Conservation (phyloP, 2,113 vertebrate genomes). For the Fulica atra region DNA sequence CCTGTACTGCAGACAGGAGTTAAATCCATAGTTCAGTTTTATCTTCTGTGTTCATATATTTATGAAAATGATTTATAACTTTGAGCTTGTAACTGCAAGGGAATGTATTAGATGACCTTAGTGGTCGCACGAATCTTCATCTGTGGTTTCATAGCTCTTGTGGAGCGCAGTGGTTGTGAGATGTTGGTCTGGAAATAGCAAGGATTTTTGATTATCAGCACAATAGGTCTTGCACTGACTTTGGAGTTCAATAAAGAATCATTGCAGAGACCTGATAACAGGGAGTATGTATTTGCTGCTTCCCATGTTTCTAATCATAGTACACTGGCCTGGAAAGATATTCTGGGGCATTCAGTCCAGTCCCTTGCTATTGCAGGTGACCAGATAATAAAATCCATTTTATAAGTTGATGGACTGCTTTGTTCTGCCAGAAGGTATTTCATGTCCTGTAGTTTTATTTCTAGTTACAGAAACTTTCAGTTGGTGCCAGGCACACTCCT, state of each 20-base stretch:
- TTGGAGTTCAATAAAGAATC: not conserved
- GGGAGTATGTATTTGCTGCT: not conserved
- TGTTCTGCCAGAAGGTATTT: not conserved
- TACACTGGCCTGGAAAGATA: not conserved
- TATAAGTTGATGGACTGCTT: slow-evolving; percentile 13
- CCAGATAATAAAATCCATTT: slow-evolving; percentile 2
- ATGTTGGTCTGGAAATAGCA: not conserved
- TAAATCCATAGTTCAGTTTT: not conserved
- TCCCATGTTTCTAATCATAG: not conserved
- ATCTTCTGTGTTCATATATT: not conserved
- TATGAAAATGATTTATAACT: not conserved
- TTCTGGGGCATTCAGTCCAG: not conserved
- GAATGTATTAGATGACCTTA: not conserved
- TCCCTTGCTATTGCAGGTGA: not conserved
- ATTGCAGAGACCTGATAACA: not conserved
- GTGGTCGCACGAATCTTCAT: not conserved
- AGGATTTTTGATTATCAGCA: slow-evolving; percentile 23
- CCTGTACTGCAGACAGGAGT: not conserved
- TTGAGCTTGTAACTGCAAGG: not conserved
- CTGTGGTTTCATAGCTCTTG: not conserved
- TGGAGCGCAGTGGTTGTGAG: not conserved
- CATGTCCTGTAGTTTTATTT: not conserved
- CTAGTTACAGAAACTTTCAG: not conserved
- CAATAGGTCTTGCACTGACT: not conserved
- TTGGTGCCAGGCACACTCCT: not conserved